Conservation (phyloP, 2,113 vertebrate genomes). For the Paralichthys olivaceus region DNA sequence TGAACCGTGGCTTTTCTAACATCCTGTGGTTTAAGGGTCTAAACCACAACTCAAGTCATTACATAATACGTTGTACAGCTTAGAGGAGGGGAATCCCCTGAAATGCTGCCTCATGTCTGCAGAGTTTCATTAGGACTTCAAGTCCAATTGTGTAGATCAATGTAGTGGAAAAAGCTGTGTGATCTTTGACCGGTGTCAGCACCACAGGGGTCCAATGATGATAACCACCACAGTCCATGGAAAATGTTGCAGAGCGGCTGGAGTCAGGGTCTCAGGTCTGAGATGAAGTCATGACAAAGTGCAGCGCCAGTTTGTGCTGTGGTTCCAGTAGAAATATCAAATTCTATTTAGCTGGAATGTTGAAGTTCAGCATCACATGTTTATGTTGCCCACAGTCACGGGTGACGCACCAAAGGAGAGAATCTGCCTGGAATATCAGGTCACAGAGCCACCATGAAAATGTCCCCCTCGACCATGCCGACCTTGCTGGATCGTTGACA, state of each 20-base stretch:
- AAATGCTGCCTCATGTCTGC: conserved; percentile 57
- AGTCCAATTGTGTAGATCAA: conserved; percentile 5
- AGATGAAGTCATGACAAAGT: conserved; percentile 52
- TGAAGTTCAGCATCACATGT: conserved; percentile 34
- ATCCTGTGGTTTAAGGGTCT: conserved; percentile 56
- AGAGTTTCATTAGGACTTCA: conserved; percentile 22
- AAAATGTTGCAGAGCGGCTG: conserved; percentile 42
- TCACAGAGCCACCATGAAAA: conserved; percentile 21
- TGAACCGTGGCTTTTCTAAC: conserved; percentile 32
- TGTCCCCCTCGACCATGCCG: not conserved
- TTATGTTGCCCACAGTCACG: conserved; percentile 19
- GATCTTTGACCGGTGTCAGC: conserved; percentile 20
- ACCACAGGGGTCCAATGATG: conserved; percentile 39
- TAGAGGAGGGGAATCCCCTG: conserved; percentile 61
- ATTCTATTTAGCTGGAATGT: conserved; percentile 29
- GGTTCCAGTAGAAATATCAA: conserved; percentile 34
- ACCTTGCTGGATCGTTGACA: not conserved
- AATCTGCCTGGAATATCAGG: conserved; percentile 11
- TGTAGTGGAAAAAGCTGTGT: conserved; percentile 49
- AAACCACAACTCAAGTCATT: conserved; percentile 45
- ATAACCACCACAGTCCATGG: conserved; percentile 31
- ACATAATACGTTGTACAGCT: conserved; percentile 51
- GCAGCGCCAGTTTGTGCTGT: conserved; percentile 24
- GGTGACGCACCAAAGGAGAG: conserved; percentile 18
- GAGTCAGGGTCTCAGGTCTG: conserved; percentile 28